These are phyloP conservation scores for Siniperca scherzeri DNA, from an alignment of 2,797 vertebrate genomes.

Conservation along the genomic window DNA sequence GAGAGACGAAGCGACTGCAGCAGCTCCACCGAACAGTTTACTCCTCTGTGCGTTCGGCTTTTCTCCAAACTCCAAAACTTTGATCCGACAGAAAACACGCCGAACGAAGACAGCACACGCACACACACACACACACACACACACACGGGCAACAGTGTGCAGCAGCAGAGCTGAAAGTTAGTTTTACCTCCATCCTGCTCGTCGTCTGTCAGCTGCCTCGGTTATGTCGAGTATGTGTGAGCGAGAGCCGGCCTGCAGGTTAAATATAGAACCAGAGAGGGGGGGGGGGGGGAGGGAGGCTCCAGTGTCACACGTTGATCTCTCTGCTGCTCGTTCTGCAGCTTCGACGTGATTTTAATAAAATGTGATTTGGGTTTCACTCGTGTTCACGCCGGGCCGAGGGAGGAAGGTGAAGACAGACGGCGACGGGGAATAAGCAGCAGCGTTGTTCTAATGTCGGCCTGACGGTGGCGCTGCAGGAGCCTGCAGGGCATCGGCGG, in stretches of 20 bases:
- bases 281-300: constrained; percentile 34
- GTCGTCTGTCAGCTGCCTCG: constrained; percentile 88
- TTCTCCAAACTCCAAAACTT: neutral
- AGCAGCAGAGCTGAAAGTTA: constrained; percentile 27
- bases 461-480: too few relatives aligned
- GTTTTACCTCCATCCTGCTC: constrained; percentile 90
- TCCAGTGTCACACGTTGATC: constrained; percentile 67
- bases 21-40: neutral
- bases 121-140: neutral
- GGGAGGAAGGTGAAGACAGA: too few relatives aligned
- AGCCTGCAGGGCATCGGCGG: too few relatives aligned
- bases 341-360: constrained; percentile 5
- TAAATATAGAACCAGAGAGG: constrained; percentile 73
- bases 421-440: too few relatives aligned
- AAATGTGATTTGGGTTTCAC: neutral
- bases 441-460: too few relatives aligned
- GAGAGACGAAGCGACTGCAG: neutral
- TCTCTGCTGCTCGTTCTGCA: constrained; percentile 16
- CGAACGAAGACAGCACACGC: neutral
- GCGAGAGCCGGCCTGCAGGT: constrained; percentile 43
- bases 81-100: neutral
- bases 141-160: neutral
- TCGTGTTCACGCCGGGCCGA: neutral
- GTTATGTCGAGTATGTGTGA: constrained; percentile 83
- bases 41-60: neutral